Conservation (phyloP, 2,797 vertebrate species). For the Agapornis canus region DNA sequence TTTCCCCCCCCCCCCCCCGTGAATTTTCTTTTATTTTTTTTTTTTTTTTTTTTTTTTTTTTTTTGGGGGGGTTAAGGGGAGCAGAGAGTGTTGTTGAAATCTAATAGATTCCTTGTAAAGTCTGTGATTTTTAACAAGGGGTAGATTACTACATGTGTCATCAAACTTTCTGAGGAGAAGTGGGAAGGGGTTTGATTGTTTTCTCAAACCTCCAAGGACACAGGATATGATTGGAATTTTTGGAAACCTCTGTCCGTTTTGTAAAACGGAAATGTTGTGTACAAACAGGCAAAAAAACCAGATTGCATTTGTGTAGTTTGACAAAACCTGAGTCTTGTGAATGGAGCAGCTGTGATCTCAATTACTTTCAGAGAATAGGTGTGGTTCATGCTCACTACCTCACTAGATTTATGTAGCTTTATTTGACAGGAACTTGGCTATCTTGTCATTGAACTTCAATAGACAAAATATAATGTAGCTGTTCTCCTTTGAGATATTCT, state of each 20-base stretch:
- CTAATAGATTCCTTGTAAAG: background rate
- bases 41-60: too few species aligned
- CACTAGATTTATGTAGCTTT: background rate
- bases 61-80: too few species aligned
- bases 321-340: slow-evolving; percentile 1
- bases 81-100: background rate
- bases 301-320: background rate
- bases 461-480: slow-evolving; percentile 19
- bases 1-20: too few species aligned
- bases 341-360: slow-evolving; percentile 22
- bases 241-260: background rate
- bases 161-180: background rate
- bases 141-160: background rate
- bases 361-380: slow-evolving; percentile 48
- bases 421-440: slow-evolving; percentile 40
- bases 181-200: background rate
- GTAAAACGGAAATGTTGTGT: slow-evolving; percentile 14
- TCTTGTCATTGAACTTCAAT: background rate
- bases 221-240: background rate
- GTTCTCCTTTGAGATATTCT: slow-evolving; percentile 42
- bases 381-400: background rate
- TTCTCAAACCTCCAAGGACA: background rate
- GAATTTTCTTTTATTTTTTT: too few species aligned
- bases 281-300: background rate
- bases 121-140: background rate